Conservation (phyloP, 2,797 vertebrate genomes). For the Dendrocincla fuliginosa region DNA sequence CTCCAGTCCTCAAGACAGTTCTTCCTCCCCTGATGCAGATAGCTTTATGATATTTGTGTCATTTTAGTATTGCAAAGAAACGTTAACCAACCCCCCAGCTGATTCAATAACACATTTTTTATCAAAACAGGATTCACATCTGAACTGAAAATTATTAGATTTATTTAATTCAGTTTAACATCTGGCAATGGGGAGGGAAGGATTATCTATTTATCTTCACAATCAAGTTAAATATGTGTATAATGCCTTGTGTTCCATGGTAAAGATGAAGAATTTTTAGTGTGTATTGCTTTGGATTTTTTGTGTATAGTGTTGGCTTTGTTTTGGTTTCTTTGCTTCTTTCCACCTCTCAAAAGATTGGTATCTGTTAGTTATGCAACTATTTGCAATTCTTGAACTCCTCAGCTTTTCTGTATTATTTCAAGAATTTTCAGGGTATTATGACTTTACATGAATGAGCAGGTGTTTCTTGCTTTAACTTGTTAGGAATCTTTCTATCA, state of each 20-base stretch:
- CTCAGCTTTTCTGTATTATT: not conserved
- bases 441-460: not conserved
- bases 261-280: not conserved
- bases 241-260: not conserved
- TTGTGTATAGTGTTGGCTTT: not conserved
- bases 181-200: not conserved
- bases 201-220: not conserved
- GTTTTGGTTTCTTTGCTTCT: not conserved
- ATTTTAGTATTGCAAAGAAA: not conserved
- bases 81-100: not conserved
- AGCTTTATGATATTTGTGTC: not conserved
- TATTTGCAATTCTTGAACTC: not conserved
- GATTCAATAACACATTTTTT: not conserved
- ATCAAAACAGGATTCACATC: not conserved
- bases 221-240: not conserved
- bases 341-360: not conserved
- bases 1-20: not conserved
- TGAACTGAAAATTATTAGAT: not conserved
- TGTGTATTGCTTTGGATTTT: not conserved
- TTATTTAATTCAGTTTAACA: not conserved
- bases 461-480: not conserved
- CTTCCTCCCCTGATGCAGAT: not conserved
- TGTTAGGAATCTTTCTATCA: not conserved
- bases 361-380: not conserved
- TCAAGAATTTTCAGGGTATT: not conserved